phyloP scores from a whole-genome alignment of 2,797 vertebrate genomes.

The Halcyon badia region DNA sequence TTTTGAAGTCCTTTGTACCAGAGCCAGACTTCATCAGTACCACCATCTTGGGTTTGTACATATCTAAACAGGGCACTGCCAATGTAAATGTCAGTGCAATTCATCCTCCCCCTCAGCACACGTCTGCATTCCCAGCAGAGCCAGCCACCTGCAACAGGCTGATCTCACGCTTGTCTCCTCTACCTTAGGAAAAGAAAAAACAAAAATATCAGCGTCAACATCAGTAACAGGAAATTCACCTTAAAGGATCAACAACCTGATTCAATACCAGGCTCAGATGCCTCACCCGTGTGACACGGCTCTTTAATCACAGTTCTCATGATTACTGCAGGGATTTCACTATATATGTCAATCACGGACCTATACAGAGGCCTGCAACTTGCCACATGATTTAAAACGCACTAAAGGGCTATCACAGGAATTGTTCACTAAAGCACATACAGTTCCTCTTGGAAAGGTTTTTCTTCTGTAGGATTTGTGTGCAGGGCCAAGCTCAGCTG shows the following conservation, averaged over 20 bases:
- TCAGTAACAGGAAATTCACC: background rate
- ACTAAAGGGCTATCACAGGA: background rate
- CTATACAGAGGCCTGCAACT: background rate
- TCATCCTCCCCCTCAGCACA: background rate
- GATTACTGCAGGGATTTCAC: background rate
- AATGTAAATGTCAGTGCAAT: background rate
- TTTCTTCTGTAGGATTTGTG: background rate
- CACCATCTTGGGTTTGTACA: background rate
- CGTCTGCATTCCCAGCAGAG: rapidly evolving
- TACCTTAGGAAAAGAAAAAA: background rate
- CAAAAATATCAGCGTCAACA: background rate
- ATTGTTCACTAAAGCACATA: background rate
- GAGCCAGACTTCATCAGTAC: background rate
- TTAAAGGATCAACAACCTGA: background rate
- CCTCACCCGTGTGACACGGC: background rate
- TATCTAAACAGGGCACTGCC: background rate
- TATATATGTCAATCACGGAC: rapidly evolving
- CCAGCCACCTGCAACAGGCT: background rate
- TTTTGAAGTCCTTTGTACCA: background rate
- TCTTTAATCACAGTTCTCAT: background rate
- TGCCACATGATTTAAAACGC: background rate
- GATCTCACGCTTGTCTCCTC: background rate
- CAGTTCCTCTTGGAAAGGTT: background rate
- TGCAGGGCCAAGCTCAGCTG: background rate
- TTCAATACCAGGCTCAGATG: rapidly evolving